Conservation (phyloP, 2,888 invertebrate genomes). For the Synergus umbraculus region DNA sequence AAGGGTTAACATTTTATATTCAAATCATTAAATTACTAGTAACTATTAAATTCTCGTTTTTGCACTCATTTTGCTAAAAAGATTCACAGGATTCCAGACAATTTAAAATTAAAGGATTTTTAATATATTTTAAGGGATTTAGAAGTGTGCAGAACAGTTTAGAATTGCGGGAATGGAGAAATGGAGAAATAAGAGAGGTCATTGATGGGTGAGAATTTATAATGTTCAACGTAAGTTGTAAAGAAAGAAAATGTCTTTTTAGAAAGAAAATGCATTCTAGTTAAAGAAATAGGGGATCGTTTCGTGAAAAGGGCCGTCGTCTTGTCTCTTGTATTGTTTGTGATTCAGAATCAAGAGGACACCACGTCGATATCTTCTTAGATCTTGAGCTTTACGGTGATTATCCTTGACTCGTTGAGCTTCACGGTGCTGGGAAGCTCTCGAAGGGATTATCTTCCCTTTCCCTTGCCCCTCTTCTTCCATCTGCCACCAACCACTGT, state of each 20-base stretch:
- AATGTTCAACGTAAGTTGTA: constrained; percentile 19
- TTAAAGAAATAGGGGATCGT: neutral
- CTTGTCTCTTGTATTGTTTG: constrained; percentile 26
- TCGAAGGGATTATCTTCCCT: constrained; percentile 70
- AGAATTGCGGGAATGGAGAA: neutral
- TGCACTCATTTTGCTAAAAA: no score
- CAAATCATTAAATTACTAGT: no score
- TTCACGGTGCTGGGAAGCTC: constrained; percentile 65
- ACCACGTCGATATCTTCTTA: constrained; percentile 65
- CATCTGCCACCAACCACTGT: constrained; percentile 42
- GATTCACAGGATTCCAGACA: no score
- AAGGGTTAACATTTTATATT: no score
- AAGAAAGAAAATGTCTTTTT: no score
- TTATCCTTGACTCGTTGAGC: constrained; percentile 73
- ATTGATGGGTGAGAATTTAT: constrained; percentile 4
- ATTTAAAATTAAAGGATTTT: no score
- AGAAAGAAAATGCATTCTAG: neutral
- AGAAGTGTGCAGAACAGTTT: no score
- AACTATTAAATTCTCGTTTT: no score
- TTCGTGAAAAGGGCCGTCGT: neutral
- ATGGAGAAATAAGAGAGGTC: neutral
- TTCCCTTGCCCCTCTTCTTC: constrained; percentile 42
- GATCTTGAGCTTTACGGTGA: constrained; percentile 69
- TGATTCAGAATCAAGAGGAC: constrained; percentile 63
- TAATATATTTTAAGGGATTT: no score